phyloP scores from a whole-genome alignment of 1,140 invertebrate species.

The Elymnias hypermnestra region DNA sequence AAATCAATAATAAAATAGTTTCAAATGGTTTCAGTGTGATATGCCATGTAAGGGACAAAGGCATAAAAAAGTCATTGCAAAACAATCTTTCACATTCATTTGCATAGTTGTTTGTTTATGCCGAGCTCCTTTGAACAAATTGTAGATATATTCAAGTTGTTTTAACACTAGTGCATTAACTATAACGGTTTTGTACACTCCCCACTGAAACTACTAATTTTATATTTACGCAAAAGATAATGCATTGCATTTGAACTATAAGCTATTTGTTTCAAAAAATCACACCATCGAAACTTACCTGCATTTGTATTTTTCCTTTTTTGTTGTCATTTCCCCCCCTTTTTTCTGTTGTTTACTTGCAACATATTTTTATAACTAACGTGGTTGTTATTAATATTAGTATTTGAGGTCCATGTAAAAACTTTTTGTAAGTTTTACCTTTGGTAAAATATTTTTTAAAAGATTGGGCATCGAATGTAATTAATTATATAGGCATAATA shows the following conservation, averaged over 20 bases:
- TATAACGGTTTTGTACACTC: constrained; percentile 10
- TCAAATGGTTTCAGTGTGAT: too few species aligned
- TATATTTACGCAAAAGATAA: constrained; percentile 4
- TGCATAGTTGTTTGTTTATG: too few species aligned
- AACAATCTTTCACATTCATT: too few species aligned
- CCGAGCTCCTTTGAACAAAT: constrained; percentile 10
- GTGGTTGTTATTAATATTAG: not conserved
- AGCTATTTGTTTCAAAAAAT: constrained; percentile 35
- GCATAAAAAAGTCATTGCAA: too few species aligned
- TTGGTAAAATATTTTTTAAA: too few species aligned
- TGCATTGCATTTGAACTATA: constrained; percentile 6
- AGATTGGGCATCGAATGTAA: too few species aligned
- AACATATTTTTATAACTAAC: constrained; percentile 1
- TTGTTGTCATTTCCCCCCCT: constrained; percentile 1
- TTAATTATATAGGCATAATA: too few species aligned
- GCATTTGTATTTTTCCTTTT: constrained; percentile 32
- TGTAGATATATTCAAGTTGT: not conserved
- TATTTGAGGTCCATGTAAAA: too few species aligned
- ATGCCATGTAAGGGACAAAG: too few species aligned
- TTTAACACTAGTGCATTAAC: constrained; percentile 7
- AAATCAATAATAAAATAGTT: too few species aligned
- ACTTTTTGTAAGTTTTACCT: too few species aligned
- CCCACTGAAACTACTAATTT: constrained; percentile 19
- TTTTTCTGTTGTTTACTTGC: constrained; percentile 4
- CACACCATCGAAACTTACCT: constrained; percentile 73